Base-by-base conservation (phyloP, 2,888 invertebrate genomes). In the Eutolmus rufibarbis region DNA sequence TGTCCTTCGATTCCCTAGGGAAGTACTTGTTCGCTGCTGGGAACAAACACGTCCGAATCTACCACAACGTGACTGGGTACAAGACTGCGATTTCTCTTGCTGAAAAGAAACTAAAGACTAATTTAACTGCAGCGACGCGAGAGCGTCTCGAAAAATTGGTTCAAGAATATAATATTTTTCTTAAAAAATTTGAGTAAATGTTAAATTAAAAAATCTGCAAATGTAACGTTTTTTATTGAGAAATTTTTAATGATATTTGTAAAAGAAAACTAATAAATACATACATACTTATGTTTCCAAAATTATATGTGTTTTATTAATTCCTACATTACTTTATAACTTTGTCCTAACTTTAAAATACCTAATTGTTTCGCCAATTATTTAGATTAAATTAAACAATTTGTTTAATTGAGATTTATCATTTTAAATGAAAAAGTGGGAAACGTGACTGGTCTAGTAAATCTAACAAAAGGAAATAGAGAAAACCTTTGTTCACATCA, bases 11-110 rank as follows among this genome's bases (percentile, higher is more conserved):
- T 91, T 94, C 96, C 4, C 94, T 95, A 88, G 96, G 96, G 31
- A 95, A 96, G 91, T 96, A 95, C 91, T 90, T 97, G 74, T 94
- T 96, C 89, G 95, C 95, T 0, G 94, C 96, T 87, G 97, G 97
- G 16, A 97, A 97, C 89, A 95, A 95, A 89, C 95, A 95, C 79
- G 95, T 98, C 14, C 94, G 96, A 66, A 94, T 98, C 85, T 95
- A 97, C 90, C 95, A 96, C 91, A 98, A 98, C 90, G 93, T 96
- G 7, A 94, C 95, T n/a, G 96, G 96, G 5, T 95, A 95, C 90
- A 93, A 94, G 87, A 93, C 92, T 89, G 92, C 91, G 77, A 94
- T 93, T 90, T 91, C 91, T 46, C 91, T 92, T 5, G 93, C 94
- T 14, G 93, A 92, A 89, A 91, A 92, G 40, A 94, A 94, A 89